A percentile compares a stretch with the other conserved stretches of the same genome.
Conservation (phyloP, 2,797 vertebrate genomes). For the Lateolabrax maculatus region DNA sequence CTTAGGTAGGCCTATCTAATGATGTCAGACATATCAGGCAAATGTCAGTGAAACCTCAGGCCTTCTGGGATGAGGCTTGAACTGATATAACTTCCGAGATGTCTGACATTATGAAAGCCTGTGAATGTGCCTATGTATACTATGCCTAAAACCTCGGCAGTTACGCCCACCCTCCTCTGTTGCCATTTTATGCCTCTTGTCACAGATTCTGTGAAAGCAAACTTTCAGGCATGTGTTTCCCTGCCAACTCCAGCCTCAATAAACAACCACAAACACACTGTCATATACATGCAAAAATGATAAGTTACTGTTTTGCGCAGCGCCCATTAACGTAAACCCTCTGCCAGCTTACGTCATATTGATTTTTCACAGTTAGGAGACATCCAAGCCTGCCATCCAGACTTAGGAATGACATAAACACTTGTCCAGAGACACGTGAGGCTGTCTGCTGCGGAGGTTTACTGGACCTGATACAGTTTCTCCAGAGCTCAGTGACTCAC, state of each 20-base stretch:
- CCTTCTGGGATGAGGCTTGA: constrained; percentile 35
- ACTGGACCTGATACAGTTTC: constrained; percentile 47
- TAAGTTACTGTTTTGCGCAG: constrained; percentile 49
- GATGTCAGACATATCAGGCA: constrained; percentile 64
- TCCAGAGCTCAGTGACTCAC: constrained; percentile 61
- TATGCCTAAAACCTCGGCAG: neutral
- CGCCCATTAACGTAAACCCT: constrained; percentile 49
- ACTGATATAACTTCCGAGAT: constrained; percentile 26
- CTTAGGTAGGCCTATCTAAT: constrained; percentile 34
- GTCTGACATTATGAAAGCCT: neutral
- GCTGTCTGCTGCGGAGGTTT: constrained; percentile 46
- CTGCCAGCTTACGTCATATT: constrained; percentile 36
- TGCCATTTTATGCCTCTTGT: constrained; percentile 26
- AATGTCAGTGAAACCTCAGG: constrained; percentile 50
- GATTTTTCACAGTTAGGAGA: constrained; percentile 68
- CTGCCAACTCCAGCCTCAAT: constrained; percentile 37
- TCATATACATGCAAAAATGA: constrained; percentile 54
- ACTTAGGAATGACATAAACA: constrained; percentile 61
- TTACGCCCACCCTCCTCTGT: neutral
- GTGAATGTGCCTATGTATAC: constrained; percentile 19
- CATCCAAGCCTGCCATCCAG: constrained; percentile 38
- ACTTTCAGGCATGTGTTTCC: constrained; percentile 26
- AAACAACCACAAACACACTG: constrained; percentile 67
- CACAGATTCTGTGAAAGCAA: constrained; percentile 50
- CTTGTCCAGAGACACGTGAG: constrained; percentile 57